These are phyloP conservation scores for Thunnus maccoyii DNA, from an alignment of 2,113 vertebrate genomes.

Conservation along the genomic window DNA sequence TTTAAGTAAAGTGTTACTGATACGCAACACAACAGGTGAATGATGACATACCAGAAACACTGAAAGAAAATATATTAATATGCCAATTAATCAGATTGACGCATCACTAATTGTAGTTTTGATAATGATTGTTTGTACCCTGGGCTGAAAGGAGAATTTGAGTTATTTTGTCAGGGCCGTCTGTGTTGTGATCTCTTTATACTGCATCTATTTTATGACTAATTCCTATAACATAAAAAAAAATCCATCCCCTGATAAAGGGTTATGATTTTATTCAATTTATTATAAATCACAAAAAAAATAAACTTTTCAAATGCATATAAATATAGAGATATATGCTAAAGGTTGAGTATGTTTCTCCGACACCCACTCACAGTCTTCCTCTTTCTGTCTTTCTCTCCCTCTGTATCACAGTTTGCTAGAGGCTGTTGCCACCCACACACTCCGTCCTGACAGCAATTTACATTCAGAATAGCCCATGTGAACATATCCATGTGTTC, in stretches of 20 bases:
- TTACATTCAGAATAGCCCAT: slow-evolving; percentile 81
- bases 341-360: slow-evolving; percentile 78
- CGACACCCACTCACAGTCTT: slow-evolving; percentile 79
- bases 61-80: neutral
- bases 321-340: slow-evolving; percentile 67
- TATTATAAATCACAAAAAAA: slow-evolving; percentile 4
- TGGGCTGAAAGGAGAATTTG: neutral
- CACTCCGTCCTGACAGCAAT: slow-evolving; percentile 82
- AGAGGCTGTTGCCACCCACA: slow-evolving; percentile 85
- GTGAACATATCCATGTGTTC: slow-evolving; percentile 68
- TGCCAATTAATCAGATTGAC: neutral
- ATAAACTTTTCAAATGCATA: slow-evolving; percentile 50
- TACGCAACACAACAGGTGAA: too few species aligned
- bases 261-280: slow-evolving; percentile 4
- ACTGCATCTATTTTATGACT: neutral
- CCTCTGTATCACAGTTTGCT: slow-evolving; percentile 82
- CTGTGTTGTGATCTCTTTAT: neutral
- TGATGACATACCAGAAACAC: neutral
- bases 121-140: neutral
- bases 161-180: neutral
- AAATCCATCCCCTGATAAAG: slow-evolving; percentile 7
- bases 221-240: neutral
- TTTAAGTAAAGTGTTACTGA: too few species aligned
- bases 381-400: slow-evolving; percentile 74
- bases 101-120: neutral